Evolutionary conservation across 2,113 vertebrate species (phyloP).

Genomic region (Malaclemys terrapin): DNA sequence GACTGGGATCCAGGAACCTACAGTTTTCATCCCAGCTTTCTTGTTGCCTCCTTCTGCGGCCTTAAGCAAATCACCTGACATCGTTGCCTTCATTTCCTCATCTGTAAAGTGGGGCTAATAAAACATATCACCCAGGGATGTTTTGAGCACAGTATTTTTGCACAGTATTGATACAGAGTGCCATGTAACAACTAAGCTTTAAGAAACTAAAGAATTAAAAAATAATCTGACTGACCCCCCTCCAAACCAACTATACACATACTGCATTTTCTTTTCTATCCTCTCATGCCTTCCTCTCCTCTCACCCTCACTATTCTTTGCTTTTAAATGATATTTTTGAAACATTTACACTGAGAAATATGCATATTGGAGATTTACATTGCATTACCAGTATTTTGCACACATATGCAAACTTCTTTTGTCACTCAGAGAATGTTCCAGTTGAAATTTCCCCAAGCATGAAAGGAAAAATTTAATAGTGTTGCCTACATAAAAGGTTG

Average conservation of each 20-base stretch:
- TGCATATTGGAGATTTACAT: neutral
- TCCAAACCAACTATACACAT: too few species aligned
- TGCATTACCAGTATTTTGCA: constrained; percentile 16
- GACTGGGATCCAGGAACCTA: neutral
- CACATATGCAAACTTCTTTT: neutral
- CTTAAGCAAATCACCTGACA: neutral
- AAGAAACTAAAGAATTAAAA: neutral
- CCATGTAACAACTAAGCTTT: neutral
- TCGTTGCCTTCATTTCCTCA: neutral
- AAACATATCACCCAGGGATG: neutral
- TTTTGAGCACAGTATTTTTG: neutral
- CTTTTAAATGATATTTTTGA: neutral
- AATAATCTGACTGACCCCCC: neutral
- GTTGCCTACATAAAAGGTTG: neutral
- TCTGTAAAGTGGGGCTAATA: neutral
- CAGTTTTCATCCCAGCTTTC: neutral
- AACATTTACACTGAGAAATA: neutral
- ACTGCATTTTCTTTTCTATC: too few species aligned
- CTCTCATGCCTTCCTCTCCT: too few species aligned
- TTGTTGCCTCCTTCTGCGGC: neutral
- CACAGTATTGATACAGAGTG: neutral
- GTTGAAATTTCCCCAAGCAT: neutral
- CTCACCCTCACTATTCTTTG: neutral
- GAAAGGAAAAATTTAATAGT: constrained; percentile 19
- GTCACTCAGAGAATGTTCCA: constrained; percentile 7